Conservation (phyloP, 2,888 invertebrate genomes). For the Nomada flava region DNA sequence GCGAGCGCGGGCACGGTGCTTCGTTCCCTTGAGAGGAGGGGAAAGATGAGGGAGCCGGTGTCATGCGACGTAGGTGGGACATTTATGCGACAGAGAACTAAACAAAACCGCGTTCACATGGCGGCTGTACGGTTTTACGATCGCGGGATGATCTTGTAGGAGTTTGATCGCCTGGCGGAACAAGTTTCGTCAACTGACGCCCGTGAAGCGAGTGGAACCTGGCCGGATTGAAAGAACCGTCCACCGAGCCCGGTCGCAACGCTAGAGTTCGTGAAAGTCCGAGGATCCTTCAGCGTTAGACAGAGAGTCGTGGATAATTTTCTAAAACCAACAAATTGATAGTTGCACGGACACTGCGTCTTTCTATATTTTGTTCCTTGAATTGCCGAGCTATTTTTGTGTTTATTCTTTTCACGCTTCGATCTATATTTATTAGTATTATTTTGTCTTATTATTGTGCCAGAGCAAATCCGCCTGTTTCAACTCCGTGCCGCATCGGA, state of each 20-base stretch:
- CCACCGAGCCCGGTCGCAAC: background rate
- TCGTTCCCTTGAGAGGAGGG: constrained; percentile 27
- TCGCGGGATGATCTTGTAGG: constrained; percentile 59
- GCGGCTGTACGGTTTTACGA: constrained; percentile 76
- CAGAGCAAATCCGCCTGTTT: background rate
- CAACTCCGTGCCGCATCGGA: background rate
- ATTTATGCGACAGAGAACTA: constrained; percentile 68
- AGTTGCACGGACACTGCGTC: too few relatives aligned
- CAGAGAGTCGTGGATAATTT: too few relatives aligned
- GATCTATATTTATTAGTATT: too few relatives aligned
- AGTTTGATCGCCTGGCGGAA: constrained; percentile 29
- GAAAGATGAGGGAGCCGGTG: constrained; percentile 53
- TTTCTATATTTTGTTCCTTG: too few relatives aligned
- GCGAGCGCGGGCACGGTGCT: background rate
- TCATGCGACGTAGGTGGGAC: constrained; percentile 62
- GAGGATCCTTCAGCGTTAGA: too few relatives aligned
- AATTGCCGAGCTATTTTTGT: too few relatives aligned
- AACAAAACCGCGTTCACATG: constrained; percentile 75
- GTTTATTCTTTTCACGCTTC: too few relatives aligned
- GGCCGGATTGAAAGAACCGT: background rate
- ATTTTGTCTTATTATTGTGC: too few relatives aligned
- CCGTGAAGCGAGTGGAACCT: background rate
- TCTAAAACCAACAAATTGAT: too few relatives aligned
- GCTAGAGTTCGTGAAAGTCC: too few relatives aligned
- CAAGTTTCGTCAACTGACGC: background rate